Base-by-base conservation (phyloP, 2,797 vertebrate species). In the Peromyscus nudipes region DNA sequence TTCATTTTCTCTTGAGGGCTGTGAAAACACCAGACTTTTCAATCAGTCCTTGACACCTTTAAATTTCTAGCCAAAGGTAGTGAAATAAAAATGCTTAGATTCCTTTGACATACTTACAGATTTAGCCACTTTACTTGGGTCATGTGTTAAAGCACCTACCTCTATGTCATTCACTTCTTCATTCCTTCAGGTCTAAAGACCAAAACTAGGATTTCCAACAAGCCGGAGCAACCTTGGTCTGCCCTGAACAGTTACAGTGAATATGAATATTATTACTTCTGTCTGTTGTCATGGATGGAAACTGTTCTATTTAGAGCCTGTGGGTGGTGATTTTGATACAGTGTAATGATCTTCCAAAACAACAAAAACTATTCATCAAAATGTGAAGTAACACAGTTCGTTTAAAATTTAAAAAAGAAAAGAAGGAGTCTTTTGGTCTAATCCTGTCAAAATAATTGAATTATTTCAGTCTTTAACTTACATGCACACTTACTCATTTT, bases 61-160 rank as follows among this genome's bases (percentile, higher is more conserved):
- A 62, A 13, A 93, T 94, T 49, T 95, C 65, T 67, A 94, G 85
- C 40, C 71, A 55, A 55, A 91, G 84, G 16, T 76, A 88, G 3
- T 40, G 23, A 2, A n/a, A 67, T 79, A 65, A 94, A 94, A 96
- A 89, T 25, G 37, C 19, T 14, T 10, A 3, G 52, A 31, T 76
- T 80, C 60, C 92, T 95, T 34, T n/a, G 64, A 96, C 34, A 57
- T 4, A 64, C 6, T 82, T n/a, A 43, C 25, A 80, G 86, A 91
- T 25, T 31, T 80, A 86, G 4, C 43, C 31, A 0, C 4, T 2
- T 17, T 40, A 31, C 1, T 52, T 64, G 52, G 84, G 40, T 43
- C 43, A 5, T 4, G 34, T 76, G 11, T 0, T 46, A 29, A 57
- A 23, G 21, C 29, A 34, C 64, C n/a, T 34, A 49, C 49, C 46